These are phyloP conservation scores for Macropodus opercularis DNA, from an alignment of 2,797 vertebrate genomes.

Conservation along the genomic window DNA sequence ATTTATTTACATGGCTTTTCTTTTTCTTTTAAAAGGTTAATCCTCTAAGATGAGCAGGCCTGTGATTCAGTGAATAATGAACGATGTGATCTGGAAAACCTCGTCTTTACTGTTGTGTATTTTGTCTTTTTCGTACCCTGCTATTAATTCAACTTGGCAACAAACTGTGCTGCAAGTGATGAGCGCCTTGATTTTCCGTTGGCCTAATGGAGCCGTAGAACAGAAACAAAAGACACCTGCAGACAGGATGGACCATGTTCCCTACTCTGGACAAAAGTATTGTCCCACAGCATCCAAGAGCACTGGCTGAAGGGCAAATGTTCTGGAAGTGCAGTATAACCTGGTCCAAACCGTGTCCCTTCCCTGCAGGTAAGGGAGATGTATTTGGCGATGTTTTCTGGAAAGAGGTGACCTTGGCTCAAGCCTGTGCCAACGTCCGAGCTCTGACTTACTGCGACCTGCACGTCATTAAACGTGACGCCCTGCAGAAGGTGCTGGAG, in stretches of 20 bases:
- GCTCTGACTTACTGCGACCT: conserved; percentile 98
- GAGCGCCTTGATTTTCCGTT: conserved; percentile 56
- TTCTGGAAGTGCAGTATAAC: too few relatives aligned
- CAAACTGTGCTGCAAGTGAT: conserved; percentile 52
- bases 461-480: conserved; percentile 97
- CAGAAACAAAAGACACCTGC: conserved; percentile 13
- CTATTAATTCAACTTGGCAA: conserved; percentile 34
- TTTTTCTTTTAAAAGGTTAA: conserved; percentile 3
- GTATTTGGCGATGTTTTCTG: conserved; percentile 99
- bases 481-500: conserved; percentile 97
- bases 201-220: conserved; percentile 42
- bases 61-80: conserved; percentile 45
- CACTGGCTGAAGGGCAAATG: too few relatives aligned
- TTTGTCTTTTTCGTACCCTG: conserved; percentile 40
- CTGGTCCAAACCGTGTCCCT: background rate
- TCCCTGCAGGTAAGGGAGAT: conserved; percentile 91
- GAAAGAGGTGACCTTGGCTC: conserved; percentile 96
- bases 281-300: too few relatives aligned
- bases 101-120: conserved; percentile 11
- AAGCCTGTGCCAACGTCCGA: conserved; percentile 96
- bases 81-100: conserved; percentile 13
- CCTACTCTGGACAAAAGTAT: too few relatives aligned
- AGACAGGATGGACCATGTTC: conserved; percentile 4
- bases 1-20: background rate
- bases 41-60: conserved; percentile 30